Conservation (phyloP, 2,113 vertebrate species). For the Morone chrysops region DNA sequence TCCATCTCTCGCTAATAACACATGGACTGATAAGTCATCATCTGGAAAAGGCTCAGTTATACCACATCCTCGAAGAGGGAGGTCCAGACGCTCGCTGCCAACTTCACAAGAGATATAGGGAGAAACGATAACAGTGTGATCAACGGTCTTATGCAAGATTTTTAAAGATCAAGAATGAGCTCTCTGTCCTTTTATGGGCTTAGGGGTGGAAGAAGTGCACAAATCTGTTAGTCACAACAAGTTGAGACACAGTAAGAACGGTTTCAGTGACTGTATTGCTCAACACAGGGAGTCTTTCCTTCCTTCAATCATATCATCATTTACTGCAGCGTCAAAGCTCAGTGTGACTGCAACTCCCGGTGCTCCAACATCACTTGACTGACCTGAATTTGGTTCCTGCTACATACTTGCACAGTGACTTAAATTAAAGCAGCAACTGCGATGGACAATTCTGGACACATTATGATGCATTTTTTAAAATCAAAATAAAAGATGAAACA, state of each 20-base stretch:
- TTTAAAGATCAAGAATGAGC: constrained; percentile 46
- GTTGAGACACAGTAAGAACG: constrained; percentile 7
- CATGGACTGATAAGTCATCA: constrained; percentile 45
- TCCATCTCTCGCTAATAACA: constrained; percentile 47
- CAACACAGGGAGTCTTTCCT: background rate
- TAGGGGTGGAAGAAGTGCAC: constrained; percentile 13
- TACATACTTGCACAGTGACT: background rate
- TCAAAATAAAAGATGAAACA: too few species aligned
- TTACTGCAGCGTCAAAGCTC: background rate
- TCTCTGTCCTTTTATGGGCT: constrained; percentile 28
- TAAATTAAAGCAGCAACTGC: too few species aligned
- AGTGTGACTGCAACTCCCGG: background rate
- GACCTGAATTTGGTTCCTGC: background rate
- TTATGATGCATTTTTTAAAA: too few species aligned
- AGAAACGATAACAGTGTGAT: constrained; percentile 29
- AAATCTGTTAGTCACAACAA: constrained; percentile 20
- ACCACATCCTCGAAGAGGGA: constrained; percentile 6
- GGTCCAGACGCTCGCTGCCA: constrained; percentile 15
- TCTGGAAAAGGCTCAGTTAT: constrained; percentile 31
- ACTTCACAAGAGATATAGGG: constrained; percentile 14
- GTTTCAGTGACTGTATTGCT: background rate
- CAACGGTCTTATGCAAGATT: constrained; percentile 24
- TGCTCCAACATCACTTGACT: background rate
- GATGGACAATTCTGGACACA: too few species aligned
- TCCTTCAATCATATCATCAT: background rate